Base-by-base conservation (phyloP, 2,113 vertebrate genomes). In the Mirounga angustirostris region DNA sequence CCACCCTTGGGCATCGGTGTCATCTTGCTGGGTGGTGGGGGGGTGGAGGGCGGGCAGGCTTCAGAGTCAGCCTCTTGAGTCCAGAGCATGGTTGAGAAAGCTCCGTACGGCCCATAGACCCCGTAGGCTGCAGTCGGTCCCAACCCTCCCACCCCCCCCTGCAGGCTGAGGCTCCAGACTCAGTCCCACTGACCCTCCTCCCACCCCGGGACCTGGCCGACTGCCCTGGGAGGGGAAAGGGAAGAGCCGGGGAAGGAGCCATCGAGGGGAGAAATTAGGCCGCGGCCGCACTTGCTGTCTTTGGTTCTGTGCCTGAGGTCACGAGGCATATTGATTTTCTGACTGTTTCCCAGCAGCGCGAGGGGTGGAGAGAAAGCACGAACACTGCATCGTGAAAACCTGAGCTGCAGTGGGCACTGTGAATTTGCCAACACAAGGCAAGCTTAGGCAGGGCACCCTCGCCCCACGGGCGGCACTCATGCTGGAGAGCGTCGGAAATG, bases 291-390 rank as follows among this genome's bases (percentile, higher is more conserved):
- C 67, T 96, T 71, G 90, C 83, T 13, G 18, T 69, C 95, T 88
- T 94, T 7, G 0, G 93, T 56, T 90, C 54, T 79, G 69, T 71
- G 80, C 28, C 0, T 10, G 30, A 80, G 95, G 97, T 97, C 95
- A 74, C 4, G 0, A 59, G 98, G 86, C 95, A 67, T 1, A 97
- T 98, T 95, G 98, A 98, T 98, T 96, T 95, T 46, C 94, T 92
- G 46, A 83, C 89, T 74, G 71, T 94, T 98, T 97, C 94, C 94
- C 97, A 96, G 95, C 94, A 97, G 91, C 28, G 2, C 63, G 0
- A 50, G 54, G 89, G 43, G 33, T 56, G 58, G 89, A 78, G 73
- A 94, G 93, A 96, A 97, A 95, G 92, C 87, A n/a, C 4, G 40
- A 94, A 43, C 71, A 4, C 46, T 74, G 56, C 79, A 19, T 82